Percentiles rank a stretch among this genome's conserved stretches.
Conservation (phyloP, 2,797 vertebrate genomes). For the Alectoris magna region DNA sequence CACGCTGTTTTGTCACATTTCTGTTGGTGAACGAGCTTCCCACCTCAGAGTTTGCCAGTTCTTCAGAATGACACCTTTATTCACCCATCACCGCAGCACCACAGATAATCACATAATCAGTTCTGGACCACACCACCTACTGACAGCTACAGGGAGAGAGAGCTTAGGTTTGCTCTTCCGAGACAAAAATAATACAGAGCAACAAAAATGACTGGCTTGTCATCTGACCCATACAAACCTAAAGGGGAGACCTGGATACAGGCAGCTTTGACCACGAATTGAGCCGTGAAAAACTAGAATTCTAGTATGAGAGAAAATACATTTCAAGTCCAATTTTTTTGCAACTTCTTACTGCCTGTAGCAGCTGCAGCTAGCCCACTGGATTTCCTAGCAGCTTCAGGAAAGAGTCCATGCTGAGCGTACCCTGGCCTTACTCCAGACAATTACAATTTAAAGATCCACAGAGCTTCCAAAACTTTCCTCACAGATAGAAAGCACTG, state of each 20-base stretch:
- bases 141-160: neutral
- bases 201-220: neutral
- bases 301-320: neutral
- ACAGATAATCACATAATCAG: neutral
- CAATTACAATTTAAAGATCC: neutral
- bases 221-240: neutral
- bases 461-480: neutral
- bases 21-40: neutral
- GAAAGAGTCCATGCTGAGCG: neutral
- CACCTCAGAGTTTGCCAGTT: neutral
- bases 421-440: neutral
- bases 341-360: neutral
- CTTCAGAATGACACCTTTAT: constrained; percentile 23
- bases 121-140: neutral
- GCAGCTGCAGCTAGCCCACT: neutral
- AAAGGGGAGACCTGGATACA: neutral
- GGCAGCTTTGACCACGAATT: fast-evolving
- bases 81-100: neutral
- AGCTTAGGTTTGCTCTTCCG: neutral
- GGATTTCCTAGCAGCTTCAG: neutral
- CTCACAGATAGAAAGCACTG: neutral
- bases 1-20: neutral
- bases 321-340: neutral
- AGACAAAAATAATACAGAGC: neutral
- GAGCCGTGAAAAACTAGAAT: neutral